These are phyloP conservation scores for Ceyx margarethae DNA, from an alignment of 2,113 vertebrate species.

Conservation along the genomic window DNA sequence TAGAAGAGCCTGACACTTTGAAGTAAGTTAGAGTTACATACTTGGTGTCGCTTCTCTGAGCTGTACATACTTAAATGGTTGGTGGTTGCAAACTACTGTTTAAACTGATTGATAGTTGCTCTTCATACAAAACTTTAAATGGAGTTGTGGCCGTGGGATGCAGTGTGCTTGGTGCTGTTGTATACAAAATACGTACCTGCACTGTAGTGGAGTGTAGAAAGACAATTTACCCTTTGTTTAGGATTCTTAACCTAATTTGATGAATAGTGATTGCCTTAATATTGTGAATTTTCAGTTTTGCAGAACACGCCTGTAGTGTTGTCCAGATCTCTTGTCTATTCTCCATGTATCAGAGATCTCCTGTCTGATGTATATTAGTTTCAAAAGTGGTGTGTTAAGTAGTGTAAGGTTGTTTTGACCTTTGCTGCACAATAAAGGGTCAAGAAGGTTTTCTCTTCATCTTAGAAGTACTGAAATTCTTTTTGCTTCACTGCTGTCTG, in stretches of 20 bases:
- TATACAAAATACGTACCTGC: not conserved
- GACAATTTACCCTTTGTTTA: not conserved
- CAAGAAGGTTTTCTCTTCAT: not conserved
- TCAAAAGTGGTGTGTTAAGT: not conserved
- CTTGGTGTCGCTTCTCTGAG: not conserved
- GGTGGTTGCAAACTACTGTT: not conserved
- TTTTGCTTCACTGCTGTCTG: not conserved
- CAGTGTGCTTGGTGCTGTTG: not conserved
- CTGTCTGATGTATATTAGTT: not conserved
- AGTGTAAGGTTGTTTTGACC: not conserved
- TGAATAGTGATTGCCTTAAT: not conserved
- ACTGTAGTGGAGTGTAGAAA: not conserved
- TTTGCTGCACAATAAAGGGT: not conserved
- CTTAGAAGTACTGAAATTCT: not conserved
- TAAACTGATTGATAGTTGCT: not conserved
- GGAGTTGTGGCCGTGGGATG: not conserved
- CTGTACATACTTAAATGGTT: fast-evolving
- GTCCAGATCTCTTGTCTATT: not conserved
- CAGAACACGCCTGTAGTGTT: not conserved
- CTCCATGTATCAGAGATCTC: not conserved
- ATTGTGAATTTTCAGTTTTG: not conserved
- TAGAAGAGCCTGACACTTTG: slow-evolving; percentile 83
- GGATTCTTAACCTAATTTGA: not conserved
- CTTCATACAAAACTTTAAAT: not conserved
- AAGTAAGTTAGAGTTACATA: slow-evolving; percentile 70